A percentile compares a stretch with the other conserved stretches of the same genome.
Conservation (phyloP, 2,113 vertebrate species). For the Trogon surrucura region DNA sequence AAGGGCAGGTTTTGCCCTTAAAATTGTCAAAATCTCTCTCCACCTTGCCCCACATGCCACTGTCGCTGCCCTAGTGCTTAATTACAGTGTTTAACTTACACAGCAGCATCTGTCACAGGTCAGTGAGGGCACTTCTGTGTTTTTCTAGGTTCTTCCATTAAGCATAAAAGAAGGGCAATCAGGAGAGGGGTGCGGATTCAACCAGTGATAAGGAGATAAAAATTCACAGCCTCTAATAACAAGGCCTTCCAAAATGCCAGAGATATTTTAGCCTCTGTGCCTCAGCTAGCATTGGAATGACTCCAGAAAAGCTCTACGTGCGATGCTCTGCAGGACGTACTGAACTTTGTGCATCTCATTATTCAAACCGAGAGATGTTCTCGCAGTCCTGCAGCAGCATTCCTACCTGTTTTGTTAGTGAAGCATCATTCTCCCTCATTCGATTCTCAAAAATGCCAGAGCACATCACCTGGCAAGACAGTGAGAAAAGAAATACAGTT, state of each 20-base stretch:
- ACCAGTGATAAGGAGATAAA: not conserved
- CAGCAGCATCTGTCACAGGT: not conserved
- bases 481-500: not conserved
- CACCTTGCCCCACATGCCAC: not conserved
- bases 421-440: not conserved
- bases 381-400: not conserved
- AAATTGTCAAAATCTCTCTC: not conserved
- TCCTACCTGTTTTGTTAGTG: not conserved
- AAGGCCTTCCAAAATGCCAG: not conserved
- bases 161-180: not conserved
- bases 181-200: not conserved
- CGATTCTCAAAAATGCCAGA: not conserved
- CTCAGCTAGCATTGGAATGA: not conserved
- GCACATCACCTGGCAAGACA: not conserved
- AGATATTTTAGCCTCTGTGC: not conserved
- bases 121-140: not conserved
- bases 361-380: not conserved
- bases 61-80: not conserved
- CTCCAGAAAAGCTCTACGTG: not conserved
- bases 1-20: not conserved
- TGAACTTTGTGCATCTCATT: not conserved
- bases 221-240: not conserved
- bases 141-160: not conserved
- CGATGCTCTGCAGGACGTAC: not conserved
- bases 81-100: not conserved